Evolutionary conservation across 35 echinoderm and acorn worm genomes (phyloP).

Genomic region (Lytechinus variegatus): DNA sequence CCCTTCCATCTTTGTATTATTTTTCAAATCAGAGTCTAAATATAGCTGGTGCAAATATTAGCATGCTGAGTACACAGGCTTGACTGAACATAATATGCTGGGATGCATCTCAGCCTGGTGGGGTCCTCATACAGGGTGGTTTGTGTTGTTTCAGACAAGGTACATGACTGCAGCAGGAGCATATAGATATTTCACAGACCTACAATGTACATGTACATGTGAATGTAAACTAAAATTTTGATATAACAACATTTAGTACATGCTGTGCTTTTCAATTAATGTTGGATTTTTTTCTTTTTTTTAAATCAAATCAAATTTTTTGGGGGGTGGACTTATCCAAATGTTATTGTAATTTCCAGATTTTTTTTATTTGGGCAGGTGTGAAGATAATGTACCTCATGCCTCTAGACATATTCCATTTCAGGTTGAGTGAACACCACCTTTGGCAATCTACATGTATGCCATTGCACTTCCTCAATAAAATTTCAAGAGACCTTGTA

Average conservation of each 20-base stretch:
- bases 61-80: not conserved
- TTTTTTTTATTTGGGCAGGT: too few species aligned
- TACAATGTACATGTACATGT: too few species aligned
- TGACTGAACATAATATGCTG: not conserved
- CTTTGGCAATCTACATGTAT: not conserved
- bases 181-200: too few species aligned
- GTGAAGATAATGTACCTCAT: not conserved
- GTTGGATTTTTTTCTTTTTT: too few species aligned
- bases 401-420: not conserved
- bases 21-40: not conserved
- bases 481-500: not conserved
- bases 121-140: not conserved
- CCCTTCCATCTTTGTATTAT: not conserved
- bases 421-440: not conserved
- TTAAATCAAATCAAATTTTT: too few species aligned
- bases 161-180: too few species aligned
- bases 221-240: too few species aligned
- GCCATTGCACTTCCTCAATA: constrained; percentile 3
- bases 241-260: too few species aligned
- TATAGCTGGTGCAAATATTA: constrained; percentile 5
- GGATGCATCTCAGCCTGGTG: not conserved
- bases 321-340: too few species aligned
- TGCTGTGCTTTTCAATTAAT: too few species aligned
- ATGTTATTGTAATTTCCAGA: too few species aligned
- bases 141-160: not conserved